A percentile compares a stretch with the other conserved stretches of the same genome.
Conservation (phyloP, 2,113 vertebrate species). For the Leptobrachium leishanense region DNA sequence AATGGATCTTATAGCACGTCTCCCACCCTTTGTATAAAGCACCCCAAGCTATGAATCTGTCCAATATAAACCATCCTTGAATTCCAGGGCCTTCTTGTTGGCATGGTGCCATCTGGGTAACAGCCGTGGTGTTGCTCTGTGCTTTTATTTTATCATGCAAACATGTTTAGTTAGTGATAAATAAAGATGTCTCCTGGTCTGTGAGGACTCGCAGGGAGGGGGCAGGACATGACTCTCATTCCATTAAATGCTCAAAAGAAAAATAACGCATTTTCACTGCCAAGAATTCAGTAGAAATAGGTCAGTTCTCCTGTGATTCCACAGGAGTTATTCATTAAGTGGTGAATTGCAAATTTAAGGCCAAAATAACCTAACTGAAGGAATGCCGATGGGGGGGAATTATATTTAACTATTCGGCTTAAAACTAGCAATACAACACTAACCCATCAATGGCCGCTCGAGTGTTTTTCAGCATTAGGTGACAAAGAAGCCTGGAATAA, state of each 20-base stretch:
- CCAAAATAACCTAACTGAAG: too few species aligned
- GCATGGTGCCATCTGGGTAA: background rate
- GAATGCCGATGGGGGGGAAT: too few species aligned
- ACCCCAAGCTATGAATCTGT: too few species aligned
- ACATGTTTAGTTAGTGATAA: background rate
- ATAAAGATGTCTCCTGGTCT: background rate
- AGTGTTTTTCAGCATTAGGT: too few species aligned
- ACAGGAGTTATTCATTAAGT: too few species aligned
- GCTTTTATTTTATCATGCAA: background rate
- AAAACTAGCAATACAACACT: too few species aligned
- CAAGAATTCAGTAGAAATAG: slow-evolving; percentile 13
- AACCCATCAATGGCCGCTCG: too few species aligned
- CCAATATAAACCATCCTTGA: too few species aligned
- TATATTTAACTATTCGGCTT: too few species aligned
- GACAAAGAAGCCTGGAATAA: too few species aligned
- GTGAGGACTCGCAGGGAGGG: background rate
- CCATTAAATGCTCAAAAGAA: background rate
- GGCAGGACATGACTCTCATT: background rate
- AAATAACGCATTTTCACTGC: background rate
- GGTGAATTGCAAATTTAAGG: too few species aligned
- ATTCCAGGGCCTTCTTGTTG: background rate
- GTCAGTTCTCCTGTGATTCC: slow-evolving; percentile 28
- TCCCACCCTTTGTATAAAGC: background rate
- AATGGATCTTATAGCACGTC: background rate
- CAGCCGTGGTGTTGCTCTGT: background rate